Conservation (phyloP, 2,888 invertebrate genomes). For the Leptinotarsa peninsularis region DNA sequence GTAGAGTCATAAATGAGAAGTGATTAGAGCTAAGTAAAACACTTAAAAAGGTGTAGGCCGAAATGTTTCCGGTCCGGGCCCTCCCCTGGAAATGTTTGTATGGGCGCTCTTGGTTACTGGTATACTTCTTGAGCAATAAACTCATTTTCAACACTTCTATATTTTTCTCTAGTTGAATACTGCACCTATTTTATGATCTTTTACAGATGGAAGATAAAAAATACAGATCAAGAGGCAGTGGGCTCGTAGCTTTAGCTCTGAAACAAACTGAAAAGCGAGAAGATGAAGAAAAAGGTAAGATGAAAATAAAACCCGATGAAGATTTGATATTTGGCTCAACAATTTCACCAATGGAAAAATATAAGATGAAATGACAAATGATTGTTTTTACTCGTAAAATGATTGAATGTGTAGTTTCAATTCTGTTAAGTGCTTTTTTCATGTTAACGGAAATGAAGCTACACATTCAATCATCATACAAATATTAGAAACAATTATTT, state of each 20-base stretch:
- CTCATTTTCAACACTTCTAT: conserved; percentile 1
- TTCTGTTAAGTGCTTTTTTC: conserved; percentile 2
- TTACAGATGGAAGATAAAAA: conserved; percentile 12
- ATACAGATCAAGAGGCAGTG: conserved; percentile 11
- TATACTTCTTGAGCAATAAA: conserved; percentile 11
- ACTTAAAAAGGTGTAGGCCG: no score
- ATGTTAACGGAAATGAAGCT: conserved; percentile 3
- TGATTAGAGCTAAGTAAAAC: no score
- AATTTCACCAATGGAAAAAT: conserved; percentile 8
- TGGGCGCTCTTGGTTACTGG: neutral
- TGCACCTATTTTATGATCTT: neutral
- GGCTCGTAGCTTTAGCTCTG: conserved; percentile 1
- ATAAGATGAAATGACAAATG: conserved; percentile 4
- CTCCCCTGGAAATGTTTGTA: no score
- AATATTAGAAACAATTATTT: neutral
- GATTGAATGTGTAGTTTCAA: conserved; percentile 10
- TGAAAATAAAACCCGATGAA: conserved; percentile 9
- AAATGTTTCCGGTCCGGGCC: no score
- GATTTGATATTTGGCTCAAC: conserved; percentile 4
- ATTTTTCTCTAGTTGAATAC: neutral
- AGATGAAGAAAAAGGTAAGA: conserved; percentile 9
- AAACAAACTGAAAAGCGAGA: conserved; percentile 9
- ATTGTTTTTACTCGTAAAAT: conserved; percentile 3
- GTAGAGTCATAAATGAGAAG: no score
- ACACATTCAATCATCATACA: conserved; percentile 5